Conservation (phyloP, 2,888 invertebrate genomes). For the Tinea trinotella region DNA sequence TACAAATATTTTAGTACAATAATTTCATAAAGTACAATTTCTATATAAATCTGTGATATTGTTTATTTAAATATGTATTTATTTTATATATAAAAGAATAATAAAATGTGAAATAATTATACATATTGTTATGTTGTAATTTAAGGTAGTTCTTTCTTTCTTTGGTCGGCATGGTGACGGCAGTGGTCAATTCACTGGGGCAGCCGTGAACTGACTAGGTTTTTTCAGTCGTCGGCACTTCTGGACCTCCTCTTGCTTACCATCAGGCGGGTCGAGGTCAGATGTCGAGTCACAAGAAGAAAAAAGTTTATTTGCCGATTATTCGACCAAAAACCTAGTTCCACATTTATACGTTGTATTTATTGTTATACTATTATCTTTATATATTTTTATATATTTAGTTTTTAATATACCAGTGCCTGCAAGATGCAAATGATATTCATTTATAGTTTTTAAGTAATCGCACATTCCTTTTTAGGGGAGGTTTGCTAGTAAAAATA, state of each 20-base stretch:
- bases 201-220: too few relatives aligned
- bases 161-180: too few relatives aligned
- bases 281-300: too few relatives aligned
- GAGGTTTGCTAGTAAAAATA: neutral
- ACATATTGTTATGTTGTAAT: too few relatives aligned
- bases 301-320: too few relatives aligned
- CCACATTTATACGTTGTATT: neutral
- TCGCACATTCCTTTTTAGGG: neutral
- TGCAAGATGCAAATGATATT: slow-evolving; percentile 65
- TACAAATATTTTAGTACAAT: neutral
- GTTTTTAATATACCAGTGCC: slow-evolving; percentile 59
- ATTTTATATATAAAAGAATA: neutral
- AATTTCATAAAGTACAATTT: neutral
- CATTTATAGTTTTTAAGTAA: slow-evolving; percentile 33
- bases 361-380: neutral
- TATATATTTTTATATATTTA: slow-evolving; percentile 22
- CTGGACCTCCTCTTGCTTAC: too few relatives aligned
- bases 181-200: too few relatives aligned
- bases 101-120: neutral
- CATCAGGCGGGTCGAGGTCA: too few relatives aligned
- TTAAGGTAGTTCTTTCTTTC: too few relatives aligned
- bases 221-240: too few relatives aligned
- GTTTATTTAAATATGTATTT: neutral
- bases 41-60: neutral
- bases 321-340: neutral